These are phyloP conservation scores for Osedax frankpressi DNA, from an alignment of 2,888 invertebrate species.

Conservation along the genomic window DNA sequence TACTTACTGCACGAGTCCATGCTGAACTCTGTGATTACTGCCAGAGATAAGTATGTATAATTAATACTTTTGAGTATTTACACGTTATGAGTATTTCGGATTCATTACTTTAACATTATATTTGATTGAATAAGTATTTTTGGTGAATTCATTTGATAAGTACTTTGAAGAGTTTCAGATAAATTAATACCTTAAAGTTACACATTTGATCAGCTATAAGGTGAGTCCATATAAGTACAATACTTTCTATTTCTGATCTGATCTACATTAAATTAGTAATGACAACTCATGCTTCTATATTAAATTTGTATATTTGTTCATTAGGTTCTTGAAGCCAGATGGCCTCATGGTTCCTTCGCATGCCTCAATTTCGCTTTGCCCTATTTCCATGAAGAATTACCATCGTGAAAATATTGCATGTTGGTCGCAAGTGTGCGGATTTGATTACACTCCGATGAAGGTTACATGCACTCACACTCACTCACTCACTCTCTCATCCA, in stretches of 20 bases:
- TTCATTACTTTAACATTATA: constrained; percentile 34
- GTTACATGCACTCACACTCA: not conserved
- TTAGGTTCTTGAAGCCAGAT: constrained; percentile 33
- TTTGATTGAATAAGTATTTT: too few relatives aligned
- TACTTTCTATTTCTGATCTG: too few relatives aligned
- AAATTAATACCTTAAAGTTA: too few relatives aligned
- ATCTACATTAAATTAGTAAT: too few relatives aligned
- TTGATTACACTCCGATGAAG: constrained; percentile 36
- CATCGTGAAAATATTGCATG: constrained; percentile 33
- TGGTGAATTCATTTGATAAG: too few relatives aligned
- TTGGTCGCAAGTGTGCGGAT: constrained; percentile 42
- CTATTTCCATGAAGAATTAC: constrained; percentile 37
- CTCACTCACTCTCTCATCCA: not conserved
- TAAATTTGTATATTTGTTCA: too few relatives aligned
- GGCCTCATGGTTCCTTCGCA: constrained; percentile 39
- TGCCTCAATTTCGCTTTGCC: constrained; percentile 35
- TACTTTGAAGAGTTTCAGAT: too few relatives aligned
- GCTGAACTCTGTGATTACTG: constrained; percentile 40
- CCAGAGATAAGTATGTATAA: constrained; percentile 31
- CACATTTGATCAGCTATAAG: too few relatives aligned
- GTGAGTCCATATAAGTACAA: too few relatives aligned
- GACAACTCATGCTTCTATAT: too few relatives aligned
- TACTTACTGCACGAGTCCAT: constrained; percentile 45
- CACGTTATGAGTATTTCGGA: constrained; percentile 38
- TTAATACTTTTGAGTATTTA: constrained; percentile 33